Evolutionary conservation across 1,140 invertebrate genomes (phyloP).

Genomic region (Drosophila pseudoobscura): DNA sequence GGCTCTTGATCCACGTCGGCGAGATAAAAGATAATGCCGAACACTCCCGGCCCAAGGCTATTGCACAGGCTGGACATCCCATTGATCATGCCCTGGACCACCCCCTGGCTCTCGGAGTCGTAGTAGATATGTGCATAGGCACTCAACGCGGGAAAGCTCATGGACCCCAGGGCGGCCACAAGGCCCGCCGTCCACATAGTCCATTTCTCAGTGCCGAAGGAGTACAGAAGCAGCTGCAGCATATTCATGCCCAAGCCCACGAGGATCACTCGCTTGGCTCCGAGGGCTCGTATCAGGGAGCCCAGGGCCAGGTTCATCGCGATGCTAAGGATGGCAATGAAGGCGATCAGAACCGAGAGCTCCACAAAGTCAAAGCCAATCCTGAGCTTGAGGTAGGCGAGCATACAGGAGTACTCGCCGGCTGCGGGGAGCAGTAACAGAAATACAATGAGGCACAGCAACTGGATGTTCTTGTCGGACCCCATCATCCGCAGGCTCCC

Average conservation of each 20-base stretch:
- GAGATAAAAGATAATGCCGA: slow-evolving; percentile 98
- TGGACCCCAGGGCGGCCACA: slow-evolving; percentile 95
- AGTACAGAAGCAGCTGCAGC: slow-evolving; percentile 98
- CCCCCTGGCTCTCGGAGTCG: slow-evolving; percentile 97
- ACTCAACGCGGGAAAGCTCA: slow-evolving; percentile 99
- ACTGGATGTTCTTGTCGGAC: slow-evolving; percentile 96
- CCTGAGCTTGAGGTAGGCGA: slow-evolving; percentile 98
- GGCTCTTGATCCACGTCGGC: slow-evolving; percentile 95
- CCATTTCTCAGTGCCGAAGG: slow-evolving; percentile 89
- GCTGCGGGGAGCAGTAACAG: slow-evolving; percentile 98
- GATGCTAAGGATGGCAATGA: slow-evolving; percentile 97
- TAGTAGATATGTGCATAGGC: slow-evolving; percentile 98
- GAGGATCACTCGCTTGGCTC: slow-evolving; percentile 98
- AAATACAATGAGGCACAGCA: slow-evolving; percentile 98
- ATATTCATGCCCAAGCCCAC: slow-evolving; percentile 98
- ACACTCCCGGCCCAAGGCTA: slow-evolving; percentile 96
- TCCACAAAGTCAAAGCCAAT: slow-evolving; percentile 97
- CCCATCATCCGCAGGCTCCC: slow-evolving; percentile 95
- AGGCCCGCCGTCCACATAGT: slow-evolving; percentile 99
- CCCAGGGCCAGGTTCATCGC: slow-evolving; percentile 95
- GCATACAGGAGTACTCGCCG: slow-evolving; percentile 99
- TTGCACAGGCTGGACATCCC: slow-evolving; percentile 97
- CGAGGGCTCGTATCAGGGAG: slow-evolving; percentile 92
- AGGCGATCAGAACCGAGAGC: slow-evolving; percentile 98
- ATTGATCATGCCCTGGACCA: slow-evolving; percentile 99